These are phyloP conservation scores for Entomyzon cyanotis DNA, from an alignment of 2,113 vertebrate genomes.

Conservation along the genomic window DNA sequence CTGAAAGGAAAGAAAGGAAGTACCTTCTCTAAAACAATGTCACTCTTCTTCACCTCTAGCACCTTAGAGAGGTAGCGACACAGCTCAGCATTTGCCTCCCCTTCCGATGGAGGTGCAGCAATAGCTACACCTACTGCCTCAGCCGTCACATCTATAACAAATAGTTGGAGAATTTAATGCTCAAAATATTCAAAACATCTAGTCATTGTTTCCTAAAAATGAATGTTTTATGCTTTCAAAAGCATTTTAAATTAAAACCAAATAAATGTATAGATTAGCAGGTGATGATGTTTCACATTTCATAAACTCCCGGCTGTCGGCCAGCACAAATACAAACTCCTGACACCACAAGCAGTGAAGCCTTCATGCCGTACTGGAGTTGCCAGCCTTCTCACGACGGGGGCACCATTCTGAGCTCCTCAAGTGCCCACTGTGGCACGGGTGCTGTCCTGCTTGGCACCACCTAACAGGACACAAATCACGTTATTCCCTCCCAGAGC, in stretches of 20 bases:
- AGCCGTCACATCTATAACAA: slow-evolving; percentile 76
- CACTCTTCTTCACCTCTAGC: slow-evolving; percentile 85
- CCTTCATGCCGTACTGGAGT: fast-evolving
- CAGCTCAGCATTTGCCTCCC: slow-evolving; percentile 90
- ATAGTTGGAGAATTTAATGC: not conserved
- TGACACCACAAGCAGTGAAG: fast-evolving
- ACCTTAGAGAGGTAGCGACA: slow-evolving; percentile 87
- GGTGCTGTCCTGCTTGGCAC: not conserved
- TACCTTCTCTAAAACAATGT: slow-evolving; percentile 88
- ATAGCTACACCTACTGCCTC: slow-evolving; percentile 87
- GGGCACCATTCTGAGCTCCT: not conserved
- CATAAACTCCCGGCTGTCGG: not conserved
- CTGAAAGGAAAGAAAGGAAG: not conserved
- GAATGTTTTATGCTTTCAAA: not conserved
- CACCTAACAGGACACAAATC: fast-evolving
- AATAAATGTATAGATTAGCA: not conserved
- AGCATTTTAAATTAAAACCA: not conserved
- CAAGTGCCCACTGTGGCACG: fast-evolving
- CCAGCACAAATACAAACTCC: too few relatives aligned
- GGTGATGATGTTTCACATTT: not conserved
- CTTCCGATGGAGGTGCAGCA: slow-evolving; percentile 88
- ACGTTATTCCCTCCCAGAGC: not conserved
- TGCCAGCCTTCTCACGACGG: fast-evolving
- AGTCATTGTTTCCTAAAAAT: not conserved
- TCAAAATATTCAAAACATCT: not conserved